Evolutionary conservation across 2,797 vertebrate genomes (phyloP).

Genomic region (Tadarida brasiliensis): DNA sequence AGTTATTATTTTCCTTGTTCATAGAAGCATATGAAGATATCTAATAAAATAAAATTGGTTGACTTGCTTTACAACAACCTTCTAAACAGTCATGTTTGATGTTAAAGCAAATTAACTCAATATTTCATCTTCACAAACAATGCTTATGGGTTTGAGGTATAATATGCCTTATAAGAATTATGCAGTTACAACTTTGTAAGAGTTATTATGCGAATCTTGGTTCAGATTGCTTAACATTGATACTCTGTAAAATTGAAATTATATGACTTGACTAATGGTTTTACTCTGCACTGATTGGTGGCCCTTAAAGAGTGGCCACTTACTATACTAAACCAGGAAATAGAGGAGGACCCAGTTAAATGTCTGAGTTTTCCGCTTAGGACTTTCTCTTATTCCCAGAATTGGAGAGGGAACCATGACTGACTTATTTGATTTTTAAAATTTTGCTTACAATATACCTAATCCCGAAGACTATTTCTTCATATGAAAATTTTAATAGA

Average conservation of each 20-base stretch:
- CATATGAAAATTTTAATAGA: constrained; percentile 16
- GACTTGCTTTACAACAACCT: background rate
- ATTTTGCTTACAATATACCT: constrained; percentile 29
- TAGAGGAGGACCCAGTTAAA: background rate
- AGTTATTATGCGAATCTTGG: background rate
- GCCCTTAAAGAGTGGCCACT: background rate
- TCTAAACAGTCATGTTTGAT: background rate
- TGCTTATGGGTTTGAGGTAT: background rate
- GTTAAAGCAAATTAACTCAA: constrained; percentile 12
- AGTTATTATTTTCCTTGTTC: background rate
- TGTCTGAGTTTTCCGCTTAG: background rate
- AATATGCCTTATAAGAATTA: constrained; percentile 13
- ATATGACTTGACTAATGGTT: background rate
- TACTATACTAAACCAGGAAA: background rate
- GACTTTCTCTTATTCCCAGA: constrained; percentile 30
- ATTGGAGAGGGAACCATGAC: background rate
- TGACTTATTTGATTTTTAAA: background rate
- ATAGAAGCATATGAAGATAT: background rate
- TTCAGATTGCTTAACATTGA: constrained; percentile 55
- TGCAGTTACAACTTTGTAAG: background rate
- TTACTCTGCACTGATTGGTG: constrained; percentile 37
- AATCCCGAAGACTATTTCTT: background rate
- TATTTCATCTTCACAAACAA: background rate
- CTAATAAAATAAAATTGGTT: background rate
- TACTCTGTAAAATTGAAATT: constrained; percentile 16